Base-by-base conservation (phyloP, 64 coral and sea anemone genomes). In the Montipora sp. region DNA sequence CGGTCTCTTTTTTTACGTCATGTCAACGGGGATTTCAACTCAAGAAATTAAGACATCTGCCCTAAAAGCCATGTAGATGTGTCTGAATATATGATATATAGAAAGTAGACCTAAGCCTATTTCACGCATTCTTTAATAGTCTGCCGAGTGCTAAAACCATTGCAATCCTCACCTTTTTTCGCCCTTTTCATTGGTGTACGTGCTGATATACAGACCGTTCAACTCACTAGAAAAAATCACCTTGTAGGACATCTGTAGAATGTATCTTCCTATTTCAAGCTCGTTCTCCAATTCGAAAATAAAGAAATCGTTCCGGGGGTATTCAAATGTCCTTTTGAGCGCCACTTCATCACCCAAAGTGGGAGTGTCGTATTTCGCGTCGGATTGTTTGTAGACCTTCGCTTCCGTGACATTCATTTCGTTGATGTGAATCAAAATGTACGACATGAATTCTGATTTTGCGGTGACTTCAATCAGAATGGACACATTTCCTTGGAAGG, bases 161-260 rank as follows among this genome's bases (percentile, higher is more conserved):
- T 3, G 20, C 5, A 57, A 5, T n/a, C 58, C 90, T 84, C 53
- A 98, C 96, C 93, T 92, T 43, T 77, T 75, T 6, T 59, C 81
- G 3, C 79, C 47, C 3, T 92, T 81, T 67, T 95, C 16, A 73
- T 95, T 87, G 1, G 5, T 73, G 79, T 98, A 98, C 3, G 91
- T 96, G 75, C 96, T 98, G 7, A 91, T 92, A n/a, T 98, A 98
- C 74, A 98, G 88, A 13, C 96, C 96, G 55, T 95, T 93, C 47
- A 98, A 70, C 48, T 88, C 44, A 66, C 82, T 92, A 5, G 91
- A 91, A 59, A 98, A 76, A 3, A 51, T 81, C n/a, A 81, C 89
- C 55, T 91, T 73, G 45, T 91, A 98, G 4, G 48, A 66, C 91
- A 98, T 88, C 2, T 65, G 36, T n/a, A 98, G 59, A 1, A 93